Evolutionary conservation across 2,888 invertebrate species (phyloP).

Genomic region (Conomelus anceps): DNA sequence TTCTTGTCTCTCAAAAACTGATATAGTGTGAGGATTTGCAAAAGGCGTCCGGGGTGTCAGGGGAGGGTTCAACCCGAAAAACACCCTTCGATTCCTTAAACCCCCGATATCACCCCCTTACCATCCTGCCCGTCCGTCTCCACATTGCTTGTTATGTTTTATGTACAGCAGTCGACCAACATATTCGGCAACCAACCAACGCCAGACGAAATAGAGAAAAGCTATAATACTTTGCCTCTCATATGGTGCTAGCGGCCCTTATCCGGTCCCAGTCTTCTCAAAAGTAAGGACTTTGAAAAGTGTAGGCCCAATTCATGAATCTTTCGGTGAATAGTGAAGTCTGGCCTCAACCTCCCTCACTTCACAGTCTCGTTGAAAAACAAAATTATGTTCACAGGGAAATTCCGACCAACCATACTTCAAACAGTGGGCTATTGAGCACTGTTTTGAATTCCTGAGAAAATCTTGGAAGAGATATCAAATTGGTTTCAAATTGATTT

Average conservation of each 20-base stretch:
- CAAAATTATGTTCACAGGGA: background rate
- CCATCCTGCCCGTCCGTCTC: background rate
- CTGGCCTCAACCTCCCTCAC: background rate
- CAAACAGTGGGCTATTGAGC: background rate
- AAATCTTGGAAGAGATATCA: background rate
- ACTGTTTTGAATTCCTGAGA: background rate
- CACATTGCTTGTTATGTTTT: constrained; percentile 7
- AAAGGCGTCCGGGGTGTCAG: background rate
- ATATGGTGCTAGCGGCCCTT: background rate
- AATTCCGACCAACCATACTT: background rate
- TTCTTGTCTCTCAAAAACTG: constrained; percentile 22
- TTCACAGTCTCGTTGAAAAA: background rate
- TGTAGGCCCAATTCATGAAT: background rate
- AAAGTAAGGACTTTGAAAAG: background rate
- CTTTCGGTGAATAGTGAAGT: background rate
- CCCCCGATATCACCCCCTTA: background rate
- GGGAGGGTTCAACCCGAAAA: background rate
- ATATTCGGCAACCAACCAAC: background rate
- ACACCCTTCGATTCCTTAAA: background rate
- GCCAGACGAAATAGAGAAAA: background rate
- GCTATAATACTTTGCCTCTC: background rate
- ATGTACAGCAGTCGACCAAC: constrained; percentile 7
- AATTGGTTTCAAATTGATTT: no score
- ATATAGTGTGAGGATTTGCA: constrained; percentile 20
- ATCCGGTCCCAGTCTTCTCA: background rate